Base-by-base conservation (phyloP, 1,140 invertebrate genomes). In the Laupala kohalensis region DNA sequence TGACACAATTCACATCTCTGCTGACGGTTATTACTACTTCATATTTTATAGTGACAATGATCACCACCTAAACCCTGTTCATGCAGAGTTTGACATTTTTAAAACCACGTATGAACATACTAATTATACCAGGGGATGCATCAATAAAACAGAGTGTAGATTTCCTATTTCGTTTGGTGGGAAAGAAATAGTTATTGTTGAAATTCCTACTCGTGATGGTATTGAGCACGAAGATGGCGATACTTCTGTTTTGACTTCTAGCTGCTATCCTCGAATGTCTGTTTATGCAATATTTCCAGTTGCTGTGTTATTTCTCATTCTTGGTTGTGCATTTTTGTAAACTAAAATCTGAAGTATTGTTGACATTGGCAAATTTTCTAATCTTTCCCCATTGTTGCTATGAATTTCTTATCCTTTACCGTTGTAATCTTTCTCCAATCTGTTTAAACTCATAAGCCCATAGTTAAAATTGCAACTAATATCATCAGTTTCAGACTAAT, bases 41-140 rank as follows among this genome's bases (percentile, higher is more conserved):
- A 92, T 93, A 74, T 93, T 93, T 81, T 93, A 92, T 76, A 92
- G 90, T 76, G 91, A 93, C 77, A 92, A 92, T 81, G 91, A 93
- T 78, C 81, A 88, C 72, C 86, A 88, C 12, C 84, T 81, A 5
- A 93, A 93, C 80, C 87, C 90, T 77, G 90, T 93, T 74, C 89
- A 92, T 80, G 90, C 89, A 13, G 84, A 91, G 74, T 93, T 93
- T 80, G 89, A 92, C 81, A 92, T 93, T 76, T 89, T 89, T 76
- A 93, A 93, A 76, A 90, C 91, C 6, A 89, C 90, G 73, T 90
- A 90, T 79, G 86, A 88, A 78, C 91, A 90, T 78, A 85, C 88
- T 63, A 92, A 92, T 76, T 83, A 88, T 74, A 86, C 87, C 5
- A 84, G 86, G 63, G 85, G 86, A 25, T 93, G 92, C 79, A 79